Evolutionary conservation across 2,797 vertebrate species (phyloP), one percentile per base, ranked within the genome.

Genomic region (Brotula barbata): DNA sequence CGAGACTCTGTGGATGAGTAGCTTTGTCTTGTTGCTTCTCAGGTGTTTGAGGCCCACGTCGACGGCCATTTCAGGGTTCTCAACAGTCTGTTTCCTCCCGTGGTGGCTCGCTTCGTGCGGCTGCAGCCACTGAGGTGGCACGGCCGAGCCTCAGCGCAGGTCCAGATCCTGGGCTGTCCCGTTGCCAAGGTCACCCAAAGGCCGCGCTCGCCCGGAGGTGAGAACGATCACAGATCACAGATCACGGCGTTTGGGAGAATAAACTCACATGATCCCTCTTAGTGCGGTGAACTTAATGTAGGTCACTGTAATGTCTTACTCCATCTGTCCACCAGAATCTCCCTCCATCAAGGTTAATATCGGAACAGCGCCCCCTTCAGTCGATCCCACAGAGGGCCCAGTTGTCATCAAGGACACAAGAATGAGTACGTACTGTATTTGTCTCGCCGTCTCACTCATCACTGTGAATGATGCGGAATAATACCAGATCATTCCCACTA

Each of bases 41-140:
- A 96, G 94, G 75, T 95, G 73, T 95, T 96, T 77, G 85, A 87
- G 77, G 92, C 93, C 6, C 91, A 92, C 5, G 23, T 66, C 0
- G 85, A 95, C 9, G 92, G 89, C 25, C 84, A 84, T 2, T 73
- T 85, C 21, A 73, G 74, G 28, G 93, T 91, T 14, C 88, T 88
- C 68, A 95, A 94, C 0, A 88, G 91, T 65, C 78, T 96, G 52
- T 85, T 93, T 57, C 94, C 94, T n/a, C 58, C 91, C 0, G 78
- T 91, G 8, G 9, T 91, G 15, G 87, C 92, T 17, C 92, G 93
- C 23, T 94, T 92, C 36, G 5, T 95, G 25, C 91, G 91, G 1
- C 37, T 96, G 31, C 80, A 77, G 6, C 91, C 93, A 0, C 83
- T 84, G 44, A 86, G 41, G 42, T 95, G 93, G 92, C 84, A 88